Evolutionary conservation across 2,113 vertebrate genomes (phyloP), one percentile per base, ranked within the genome.

Genomic region (Rhabdomys dilectus): DNA sequence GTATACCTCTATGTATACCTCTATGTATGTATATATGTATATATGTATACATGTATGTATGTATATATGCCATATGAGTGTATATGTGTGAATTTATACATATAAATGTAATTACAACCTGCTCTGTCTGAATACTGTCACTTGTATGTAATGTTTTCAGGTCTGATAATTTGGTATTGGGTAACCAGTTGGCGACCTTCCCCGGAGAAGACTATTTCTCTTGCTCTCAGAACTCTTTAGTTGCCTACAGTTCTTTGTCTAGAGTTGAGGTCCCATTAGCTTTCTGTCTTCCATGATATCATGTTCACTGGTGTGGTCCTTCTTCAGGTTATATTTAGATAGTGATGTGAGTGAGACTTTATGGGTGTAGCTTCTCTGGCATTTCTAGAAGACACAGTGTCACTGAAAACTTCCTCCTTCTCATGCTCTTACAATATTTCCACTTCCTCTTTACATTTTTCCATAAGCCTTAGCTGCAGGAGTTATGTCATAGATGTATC

Each of bases 1-100:
- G n/a, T n/a, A n/a, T n/a, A n/a, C n/a, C n/a, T n/a, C n/a, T n/a
- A 11, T 51, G 0, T 81, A 1, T 48, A 6, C 29, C 45, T 2
- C 56, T 53, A 10, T 6, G 22, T 58, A 34, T 26, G 8, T 45
- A 34, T 7, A 56, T 11, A 13, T 56, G 11, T 56, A 56, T 15
- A 56, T 13, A 15, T 56, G 53, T 56, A 15, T 60, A 21, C 3
- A 21, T 29, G 0, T 81, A 1, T 45, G 24, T 48, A 6, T 48
- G 21, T 76, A 7, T 56, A 11, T 86, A 3, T 45, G 10, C 1
- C 58, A 3, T 56, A 11, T 7, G 22, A 39, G 51, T 29, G 4
- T 51, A 36, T 8, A 5, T 19, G 11, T 26, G 5, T 48, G 48
- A n/a, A 58, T 51, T 13, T 66, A 8, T 62, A 39, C n/a, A 39